A percentile compares a stretch with the other conserved stretches of the same genome.
Conservation (phyloP, 2,888 invertebrate genomes). For the Neoitamus cyanurus region DNA sequence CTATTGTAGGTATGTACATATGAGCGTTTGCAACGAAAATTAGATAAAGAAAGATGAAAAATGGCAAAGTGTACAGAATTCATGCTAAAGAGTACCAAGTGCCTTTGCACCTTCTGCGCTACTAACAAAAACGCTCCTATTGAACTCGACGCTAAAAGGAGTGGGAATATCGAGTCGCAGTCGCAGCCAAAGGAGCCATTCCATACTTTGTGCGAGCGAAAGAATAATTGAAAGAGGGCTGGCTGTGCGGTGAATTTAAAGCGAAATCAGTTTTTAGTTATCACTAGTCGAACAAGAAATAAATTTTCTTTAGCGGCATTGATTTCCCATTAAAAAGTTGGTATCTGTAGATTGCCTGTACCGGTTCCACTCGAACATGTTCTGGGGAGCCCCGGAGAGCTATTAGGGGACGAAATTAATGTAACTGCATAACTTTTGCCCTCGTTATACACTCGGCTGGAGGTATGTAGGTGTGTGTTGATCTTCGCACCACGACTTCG, state of each 20-base stretch:
- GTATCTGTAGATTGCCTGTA: constrained; percentile 42
- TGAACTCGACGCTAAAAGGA: not conserved
- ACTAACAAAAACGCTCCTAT: not conserved
- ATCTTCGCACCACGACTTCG: constrained; percentile 5
- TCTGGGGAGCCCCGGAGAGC: not conserved
- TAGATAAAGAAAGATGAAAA: not conserved
- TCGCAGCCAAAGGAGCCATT: not conserved
- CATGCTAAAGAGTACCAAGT: not conserved
- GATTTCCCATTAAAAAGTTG: constrained; percentile 47
- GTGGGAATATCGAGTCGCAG: not conserved
- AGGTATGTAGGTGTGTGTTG: not conserved
- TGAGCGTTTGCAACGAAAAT: not conserved
- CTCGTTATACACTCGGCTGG: not conserved
- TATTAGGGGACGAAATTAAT: constrained; percentile 42
- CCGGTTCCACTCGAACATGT: constrained; percentile 3
- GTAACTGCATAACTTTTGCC: constrained; percentile 47
- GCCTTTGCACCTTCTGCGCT: not conserved
- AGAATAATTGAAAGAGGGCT: constrained; percentile 30
- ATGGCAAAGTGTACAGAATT: not conserved
- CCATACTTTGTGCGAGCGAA: not conserved
- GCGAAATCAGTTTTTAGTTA: constrained; percentile 41
- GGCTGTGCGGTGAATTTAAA: not conserved
- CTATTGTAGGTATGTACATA: too few relatives aligned
- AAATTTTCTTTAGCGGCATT: constrained; percentile 47
- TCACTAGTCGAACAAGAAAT: constrained; percentile 45